A percentile compares a stretch with the other conserved stretches of the same genome.
phyloP scores from a whole-genome alignment of 2,888 invertebrate genomes.

The Polydesmus complanatus region DNA sequence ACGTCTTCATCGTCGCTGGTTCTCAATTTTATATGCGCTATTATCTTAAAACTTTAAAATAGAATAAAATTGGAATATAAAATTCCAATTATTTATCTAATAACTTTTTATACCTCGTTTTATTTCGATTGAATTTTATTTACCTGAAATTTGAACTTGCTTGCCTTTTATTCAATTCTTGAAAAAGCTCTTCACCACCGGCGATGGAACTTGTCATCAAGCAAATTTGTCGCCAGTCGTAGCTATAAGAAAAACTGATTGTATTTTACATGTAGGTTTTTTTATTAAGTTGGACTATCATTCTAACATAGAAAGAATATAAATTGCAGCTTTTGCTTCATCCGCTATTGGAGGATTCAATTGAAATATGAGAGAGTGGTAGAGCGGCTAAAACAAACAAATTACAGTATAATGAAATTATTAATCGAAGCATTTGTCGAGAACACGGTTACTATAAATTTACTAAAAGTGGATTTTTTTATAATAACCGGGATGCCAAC shows the following conservation, averaged over 20 bases:
- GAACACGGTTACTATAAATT: not conserved
- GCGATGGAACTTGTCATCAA: conserved; percentile 1
- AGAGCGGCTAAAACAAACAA: not conserved
- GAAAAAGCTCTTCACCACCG: not conserved
- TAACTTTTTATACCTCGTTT: too few species aligned
- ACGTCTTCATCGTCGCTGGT: too few species aligned
- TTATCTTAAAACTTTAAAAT: too few species aligned
- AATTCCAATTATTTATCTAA: too few species aligned
- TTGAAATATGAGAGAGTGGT: not conserved
- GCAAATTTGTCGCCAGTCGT: too few species aligned
- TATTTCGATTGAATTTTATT: too few species aligned
- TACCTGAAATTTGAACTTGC: too few species aligned
- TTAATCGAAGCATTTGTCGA: not conserved
- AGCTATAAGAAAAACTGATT: too few species aligned
- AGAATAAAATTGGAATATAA: too few species aligned
- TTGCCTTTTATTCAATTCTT: too few species aligned
- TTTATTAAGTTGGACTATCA: not conserved
- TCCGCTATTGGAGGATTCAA: conserved; percentile 1
- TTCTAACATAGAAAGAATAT: not conserved
- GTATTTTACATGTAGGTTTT: too few species aligned
- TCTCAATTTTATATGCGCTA: too few species aligned
- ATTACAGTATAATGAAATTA: not conserved
- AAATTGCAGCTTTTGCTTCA: not conserved
- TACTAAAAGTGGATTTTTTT: not conserved
- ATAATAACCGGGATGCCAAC: conserved; percentile 1